Base-by-base conservation (phyloP, 2,888 invertebrate species). In the Magallana nippona region DNA sequence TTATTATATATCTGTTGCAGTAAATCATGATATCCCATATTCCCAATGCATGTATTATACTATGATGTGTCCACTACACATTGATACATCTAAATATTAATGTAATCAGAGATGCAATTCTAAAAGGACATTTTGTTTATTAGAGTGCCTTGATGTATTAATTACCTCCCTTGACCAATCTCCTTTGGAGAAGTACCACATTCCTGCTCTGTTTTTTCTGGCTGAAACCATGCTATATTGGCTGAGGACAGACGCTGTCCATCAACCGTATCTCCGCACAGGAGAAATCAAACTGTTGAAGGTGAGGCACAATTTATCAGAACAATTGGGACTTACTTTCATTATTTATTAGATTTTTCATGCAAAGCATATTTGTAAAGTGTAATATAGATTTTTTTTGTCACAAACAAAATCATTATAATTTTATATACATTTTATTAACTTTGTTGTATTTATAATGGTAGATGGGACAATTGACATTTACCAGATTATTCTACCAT, bases 161-260 rank as follows among this genome's bases (percentile, higher is more conserved):
- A 91, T 94, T 55, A 89, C 91, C 71, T 93, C 94, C 56, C 90
- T 94, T 84, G 93, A 93, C 82, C 92, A 93, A 83, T 92, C 94
- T 3, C 93, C 94, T 1, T 81, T 94, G 56, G 91, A 92, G 83
- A 91, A 88, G 81, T 90, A 90, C 79, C 94, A 94, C 80, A 92
- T 94, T 77, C 93, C 93, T 5, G 94, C 93, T 1, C 88, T 94
- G 71, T 94, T 94, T 87, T 94, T 93, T 89, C 90, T 94, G 78
- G 94, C 94, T 8, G 94, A 94, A 89, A 94, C 93, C 13, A 92
- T 93, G 88, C 86, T 94, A 82, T 94, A 94, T 88, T 94, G 93
- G 93, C 90, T 94, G 63, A 88, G 94, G 17, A 94, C 94, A 10
- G 94, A 94, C 79, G 91, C 93, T 78, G 90, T 94, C 1, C 91